phyloP scores from a whole-genome alignment of 2,888 invertebrate genomes.

The Leptopilina syphax region DNA sequence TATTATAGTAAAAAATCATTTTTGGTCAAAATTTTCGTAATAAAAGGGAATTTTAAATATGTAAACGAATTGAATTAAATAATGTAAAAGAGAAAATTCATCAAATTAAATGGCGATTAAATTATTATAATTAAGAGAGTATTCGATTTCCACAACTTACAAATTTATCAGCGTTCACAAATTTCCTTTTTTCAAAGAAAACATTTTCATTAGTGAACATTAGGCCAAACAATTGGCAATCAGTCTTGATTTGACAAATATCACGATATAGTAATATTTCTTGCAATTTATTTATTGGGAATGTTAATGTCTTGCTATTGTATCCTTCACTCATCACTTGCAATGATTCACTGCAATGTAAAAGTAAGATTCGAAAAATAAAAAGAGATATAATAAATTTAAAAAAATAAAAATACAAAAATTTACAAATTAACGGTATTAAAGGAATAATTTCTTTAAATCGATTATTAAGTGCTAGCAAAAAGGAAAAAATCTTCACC shows the following conservation, averaged over 20 bases:
- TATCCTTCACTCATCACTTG: slow-evolving; percentile 80
- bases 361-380: too few species aligned
- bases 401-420: slow-evolving; percentile 1
- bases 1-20: not conserved
- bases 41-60: not conserved
- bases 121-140: not conserved
- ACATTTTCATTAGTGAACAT: slow-evolving; percentile 69
- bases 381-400: too few species aligned
- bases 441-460: too few species aligned
- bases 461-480: too few species aligned
- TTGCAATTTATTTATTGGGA: slow-evolving; percentile 77
- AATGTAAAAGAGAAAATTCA: not conserved
- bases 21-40: not conserved
- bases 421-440: slow-evolving; percentile 3
- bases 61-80: not conserved
- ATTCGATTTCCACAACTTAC: slow-evolving; percentile 70
- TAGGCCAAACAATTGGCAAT: slow-evolving; percentile 79
- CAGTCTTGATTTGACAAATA: slow-evolving; percentile 73
- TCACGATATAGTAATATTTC: slow-evolving; percentile 78
- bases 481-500: too few species aligned
- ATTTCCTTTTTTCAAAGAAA: slow-evolving; percentile 75
- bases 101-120: too few species aligned
- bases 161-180: slow-evolving; percentile 73
- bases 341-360: slow-evolving; percentile 77
- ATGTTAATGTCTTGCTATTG: slow-evolving; percentile 79